Evolutionary conservation across 1,140 invertebrate genomes (phyloP).

Genomic region (Elysia chlorotica): DNA sequence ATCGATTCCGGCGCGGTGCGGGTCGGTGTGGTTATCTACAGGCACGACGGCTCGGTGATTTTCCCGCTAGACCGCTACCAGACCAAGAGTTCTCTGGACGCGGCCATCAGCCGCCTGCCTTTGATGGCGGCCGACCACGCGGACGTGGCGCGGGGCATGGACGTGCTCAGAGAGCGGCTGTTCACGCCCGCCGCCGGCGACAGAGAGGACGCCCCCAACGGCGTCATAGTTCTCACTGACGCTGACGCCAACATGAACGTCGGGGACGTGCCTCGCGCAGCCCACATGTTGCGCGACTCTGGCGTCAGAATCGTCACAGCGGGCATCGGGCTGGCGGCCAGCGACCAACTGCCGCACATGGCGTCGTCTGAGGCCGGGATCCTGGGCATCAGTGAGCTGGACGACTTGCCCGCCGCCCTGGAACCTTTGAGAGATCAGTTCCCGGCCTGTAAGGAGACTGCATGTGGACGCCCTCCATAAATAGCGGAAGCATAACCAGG

Average conservation of each 20-base stretch:
- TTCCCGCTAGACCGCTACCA: conserved; percentile 43
- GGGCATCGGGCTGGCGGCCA: background rate
- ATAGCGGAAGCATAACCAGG: no score
- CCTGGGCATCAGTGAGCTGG: no score
- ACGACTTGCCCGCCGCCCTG: no score
- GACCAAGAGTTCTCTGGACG: conserved; percentile 22
- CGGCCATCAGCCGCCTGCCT: background rate
- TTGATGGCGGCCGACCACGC: background rate
- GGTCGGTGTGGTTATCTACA: conserved; percentile 38
- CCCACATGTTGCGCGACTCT: conserved; percentile 23
- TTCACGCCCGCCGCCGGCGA: conserved; percentile 39
- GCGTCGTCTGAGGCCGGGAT: no score
- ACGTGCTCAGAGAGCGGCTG: conserved; percentile 29
- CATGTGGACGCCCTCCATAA: no score
- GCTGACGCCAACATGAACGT: conserved; percentile 36
- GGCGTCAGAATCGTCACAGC: conserved; percentile 2
- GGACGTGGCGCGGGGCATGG: no score
- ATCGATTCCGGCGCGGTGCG: conserved; percentile 41
- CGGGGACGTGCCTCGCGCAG: conserved; percentile 30
- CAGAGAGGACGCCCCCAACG: conserved; percentile 47
- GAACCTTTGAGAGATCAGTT: no score
- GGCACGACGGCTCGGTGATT: conserved; percentile 31
- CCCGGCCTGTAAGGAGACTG: no score
- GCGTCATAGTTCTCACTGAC: conserved; percentile 52
- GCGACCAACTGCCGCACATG: no score